These are phyloP conservation scores for Gari tellinella DNA, from an alignment of 2,888 invertebrate species.

Conservation along the genomic window DNA sequence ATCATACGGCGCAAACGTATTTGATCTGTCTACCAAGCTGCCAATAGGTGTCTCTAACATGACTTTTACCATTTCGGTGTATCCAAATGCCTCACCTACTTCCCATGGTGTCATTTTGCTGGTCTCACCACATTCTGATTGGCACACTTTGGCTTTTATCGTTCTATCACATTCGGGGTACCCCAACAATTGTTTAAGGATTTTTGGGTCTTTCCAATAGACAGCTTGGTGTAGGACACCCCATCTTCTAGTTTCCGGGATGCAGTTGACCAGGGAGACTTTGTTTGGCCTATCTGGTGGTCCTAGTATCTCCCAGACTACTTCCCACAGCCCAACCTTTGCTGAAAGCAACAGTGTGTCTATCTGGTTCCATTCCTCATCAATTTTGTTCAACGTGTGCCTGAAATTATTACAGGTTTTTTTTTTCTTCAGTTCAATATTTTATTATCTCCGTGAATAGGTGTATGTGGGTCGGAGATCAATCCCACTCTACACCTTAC, in stretches of 20 bases:
- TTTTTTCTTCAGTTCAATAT: too few species aligned
- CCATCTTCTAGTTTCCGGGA: conserved; percentile 55
- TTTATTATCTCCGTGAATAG: too few species aligned
- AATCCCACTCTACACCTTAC: too few species aligned
- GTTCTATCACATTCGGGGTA: conserved; percentile 36
- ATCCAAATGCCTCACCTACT: conserved; percentile 39
- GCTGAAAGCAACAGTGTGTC: conserved; percentile 38
- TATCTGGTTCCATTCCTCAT: conserved; percentile 8
- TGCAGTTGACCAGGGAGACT: conserved; percentile 43
- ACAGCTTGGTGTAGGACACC: conserved; percentile 56
- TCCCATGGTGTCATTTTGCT: conserved; percentile 30
- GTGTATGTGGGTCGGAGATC: too few species aligned
- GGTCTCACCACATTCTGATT: conserved; percentile 34
- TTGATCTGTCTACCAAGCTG: conserved; percentile 5
- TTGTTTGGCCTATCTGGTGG: conserved; percentile 38
- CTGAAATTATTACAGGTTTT: too few species aligned
- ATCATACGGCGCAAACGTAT: conserved; percentile 33
- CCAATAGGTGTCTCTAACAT: conserved; percentile 12
- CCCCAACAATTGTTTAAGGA: conserved; percentile 28
- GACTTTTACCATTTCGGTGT: conserved; percentile 5
- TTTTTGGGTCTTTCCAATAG: conserved; percentile 32
- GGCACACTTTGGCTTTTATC: conserved; percentile 45
- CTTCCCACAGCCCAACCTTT: conserved; percentile 41
- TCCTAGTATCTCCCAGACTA: conserved; percentile 45
- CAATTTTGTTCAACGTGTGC: background rate